phyloP scores from a whole-genome alignment of 2,888 invertebrate genomes.

The Rotaria magnacalcarata region DNA sequence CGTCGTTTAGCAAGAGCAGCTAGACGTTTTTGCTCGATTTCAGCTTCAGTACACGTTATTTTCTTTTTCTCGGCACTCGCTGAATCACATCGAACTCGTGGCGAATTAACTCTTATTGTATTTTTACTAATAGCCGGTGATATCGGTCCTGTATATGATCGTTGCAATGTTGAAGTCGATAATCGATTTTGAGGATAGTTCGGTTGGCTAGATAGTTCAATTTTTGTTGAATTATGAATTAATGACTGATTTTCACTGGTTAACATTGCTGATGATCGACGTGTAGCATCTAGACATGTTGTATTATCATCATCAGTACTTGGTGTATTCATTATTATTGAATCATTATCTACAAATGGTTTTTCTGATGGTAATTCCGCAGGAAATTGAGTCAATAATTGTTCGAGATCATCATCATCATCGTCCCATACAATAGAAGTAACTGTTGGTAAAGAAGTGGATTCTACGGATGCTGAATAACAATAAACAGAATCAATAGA shows the following conservation, averaged over 20 bases:
- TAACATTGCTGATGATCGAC: not conserved
- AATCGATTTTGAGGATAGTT: not conserved
- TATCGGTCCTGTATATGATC: not conserved
- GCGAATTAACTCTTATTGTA: not conserved
- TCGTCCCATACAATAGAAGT: not conserved
- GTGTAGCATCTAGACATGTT: not conserved
- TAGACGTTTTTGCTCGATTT: conserved; percentile 29
- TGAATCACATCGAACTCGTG: conserved; percentile 2
- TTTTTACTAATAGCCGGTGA: not conserved
- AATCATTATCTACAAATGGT: not conserved
- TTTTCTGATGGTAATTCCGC: not conserved
- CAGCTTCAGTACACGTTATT: not conserved
- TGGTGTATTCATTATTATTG: not conserved
- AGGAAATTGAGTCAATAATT: conserved; percentile 12
- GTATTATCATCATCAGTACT: not conserved
- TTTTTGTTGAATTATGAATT: not conserved
- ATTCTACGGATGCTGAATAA: not conserved
- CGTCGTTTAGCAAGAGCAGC: conserved; percentile 9
- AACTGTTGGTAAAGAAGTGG: not conserved
- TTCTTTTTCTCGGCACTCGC: not conserved
- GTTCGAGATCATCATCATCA: conserved; percentile 20
- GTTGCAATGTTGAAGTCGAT: not conserved
- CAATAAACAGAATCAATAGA: not conserved
- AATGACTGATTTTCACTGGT: not conserved
- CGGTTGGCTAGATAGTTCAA: not conserved